These are phyloP conservation scores for Coleophora flavipennella DNA, from an alignment of 2,888 invertebrate species.

Conservation along the genomic window DNA sequence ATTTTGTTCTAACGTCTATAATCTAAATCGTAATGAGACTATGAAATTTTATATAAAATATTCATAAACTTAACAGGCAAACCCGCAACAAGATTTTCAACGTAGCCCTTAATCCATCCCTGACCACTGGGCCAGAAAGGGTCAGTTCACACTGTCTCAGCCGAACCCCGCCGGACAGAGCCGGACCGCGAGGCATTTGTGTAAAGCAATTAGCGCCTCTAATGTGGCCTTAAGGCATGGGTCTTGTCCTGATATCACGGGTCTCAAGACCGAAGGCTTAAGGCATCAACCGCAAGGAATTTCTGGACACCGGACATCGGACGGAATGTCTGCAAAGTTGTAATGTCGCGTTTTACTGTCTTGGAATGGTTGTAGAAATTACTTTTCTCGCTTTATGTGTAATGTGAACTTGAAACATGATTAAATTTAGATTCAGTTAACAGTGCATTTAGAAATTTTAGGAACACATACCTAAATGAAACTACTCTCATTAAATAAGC, in stretches of 20 bases:
- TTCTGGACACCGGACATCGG: conserved; percentile 28
- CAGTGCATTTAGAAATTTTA: too few species aligned
- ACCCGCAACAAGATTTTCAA: background rate
- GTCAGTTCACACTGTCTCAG: conserved; percentile 30
- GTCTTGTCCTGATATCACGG: conserved; percentile 8
- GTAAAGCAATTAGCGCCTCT: conserved; percentile 62
- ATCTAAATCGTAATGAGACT: background rate
- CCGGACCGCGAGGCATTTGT: conserved; percentile 41
- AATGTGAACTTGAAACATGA: too few species aligned
- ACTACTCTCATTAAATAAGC: too few species aligned
- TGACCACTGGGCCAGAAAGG: conserved; percentile 21
- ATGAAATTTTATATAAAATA: background rate
- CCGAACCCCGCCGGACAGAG: conserved; percentile 20
- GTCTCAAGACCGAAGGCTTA: conserved; percentile 9
- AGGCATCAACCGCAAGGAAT: conserved; percentile 33
- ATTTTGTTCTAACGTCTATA: too few species aligned
- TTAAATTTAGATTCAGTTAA: too few species aligned
- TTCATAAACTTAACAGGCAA: conserved; percentile 13
- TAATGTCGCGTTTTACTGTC: conserved; percentile 44
- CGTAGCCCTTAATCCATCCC: conserved; percentile 4
- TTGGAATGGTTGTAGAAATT: conserved; percentile 32
- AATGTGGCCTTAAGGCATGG: conserved; percentile 45
- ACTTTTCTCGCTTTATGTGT: conserved; percentile 29
- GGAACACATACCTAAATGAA: too few species aligned
- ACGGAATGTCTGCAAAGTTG: conserved; percentile 29